Base-by-base conservation (phyloP, 1,140 invertebrate species). In the Coelopa frigida region DNA sequence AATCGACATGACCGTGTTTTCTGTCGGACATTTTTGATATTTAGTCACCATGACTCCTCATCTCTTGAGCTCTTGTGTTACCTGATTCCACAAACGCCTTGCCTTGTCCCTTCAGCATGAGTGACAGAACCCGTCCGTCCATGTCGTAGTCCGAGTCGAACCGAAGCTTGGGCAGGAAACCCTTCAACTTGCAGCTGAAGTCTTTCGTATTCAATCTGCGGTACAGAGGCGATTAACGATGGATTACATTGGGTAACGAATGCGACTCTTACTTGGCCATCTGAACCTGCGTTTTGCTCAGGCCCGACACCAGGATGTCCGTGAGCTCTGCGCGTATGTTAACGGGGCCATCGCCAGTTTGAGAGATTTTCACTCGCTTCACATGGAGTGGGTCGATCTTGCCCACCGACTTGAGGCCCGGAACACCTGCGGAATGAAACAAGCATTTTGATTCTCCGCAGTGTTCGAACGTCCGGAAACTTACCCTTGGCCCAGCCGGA, bases 111-210 rank as follows among this genome's bases (percentile, higher is more conserved):
- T 81, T 74, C 22, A 84, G 65, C 24, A 79, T 80, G 24, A 85
- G 75, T 2, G 83, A 68, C 14, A 84, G 66, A 53, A 84, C 78
- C 59, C 80, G 77, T 26, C 82, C 83, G 49, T 77, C 78, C 5
- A 83, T 61, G 50, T 81, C 76, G 56, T 85, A 85, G n/a, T 78
- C 77, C 7, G 80, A 80, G 53, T 81, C 79, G 24, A 83, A 78
- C 51, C 77, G 72, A 47, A 83, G 60, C 58, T 76, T 76, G n/a
- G 79, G 79, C 1, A 81, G 58, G 22, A 59, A 56, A 11, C 79
- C 56, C 56, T 73, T 74, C 3, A 78, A 79, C 37, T 73, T 73
- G 57, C 79, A 80, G 52, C 77, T 75, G 50, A 76, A 78, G 3
- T 74, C 75, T 59, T 75, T 73, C 7, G 70, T 58, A 56, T 78